A percentile compares a stretch with the other conserved stretches of the same genome.
Conservation (phyloP, 2,888 invertebrate genomes). For the Thereva unica region DNA sequence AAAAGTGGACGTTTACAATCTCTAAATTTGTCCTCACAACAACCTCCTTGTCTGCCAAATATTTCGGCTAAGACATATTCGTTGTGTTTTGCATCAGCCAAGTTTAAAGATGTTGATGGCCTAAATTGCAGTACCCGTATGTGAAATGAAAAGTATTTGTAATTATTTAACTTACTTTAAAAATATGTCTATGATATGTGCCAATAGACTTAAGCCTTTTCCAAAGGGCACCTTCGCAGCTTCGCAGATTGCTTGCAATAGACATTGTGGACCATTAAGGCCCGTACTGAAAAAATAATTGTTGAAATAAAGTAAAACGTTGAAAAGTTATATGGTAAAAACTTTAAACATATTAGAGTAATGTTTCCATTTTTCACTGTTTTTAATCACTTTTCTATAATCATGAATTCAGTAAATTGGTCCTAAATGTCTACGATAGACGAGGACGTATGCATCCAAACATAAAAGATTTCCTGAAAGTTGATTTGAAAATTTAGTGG, state of each 20-base stretch:
- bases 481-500: too few relatives aligned
- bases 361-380: too few relatives aligned
- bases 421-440: too few relatives aligned
- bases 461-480: too few relatives aligned
- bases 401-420: too few relatives aligned
- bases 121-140: neutral
- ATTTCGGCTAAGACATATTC: slow-evolving; percentile 8
- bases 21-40: neutral
- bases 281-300: slow-evolving; percentile 54
- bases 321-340: too few relatives aligned
- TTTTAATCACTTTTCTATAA: too few relatives aligned
- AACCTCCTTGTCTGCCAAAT: neutral
- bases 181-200: slow-evolving; percentile 65
- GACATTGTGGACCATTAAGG: slow-evolving; percentile 62
- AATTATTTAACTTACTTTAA: slow-evolving; percentile 61
- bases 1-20: slow-evolving; percentile 9
- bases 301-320: too few relatives aligned
- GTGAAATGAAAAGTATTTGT: neutral
- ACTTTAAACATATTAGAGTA: too few relatives aligned
- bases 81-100: neutral
- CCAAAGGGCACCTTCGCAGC: slow-evolving; percentile 60
- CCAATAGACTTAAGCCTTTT: slow-evolving; percentile 63
- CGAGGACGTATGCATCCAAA: too few relatives aligned
- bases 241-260: slow-evolving; percentile 66
- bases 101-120: neutral